Evolutionary conservation across 1,140 invertebrate species (phyloP).

Genomic region (Drosophila kurseongensis): DNA sequence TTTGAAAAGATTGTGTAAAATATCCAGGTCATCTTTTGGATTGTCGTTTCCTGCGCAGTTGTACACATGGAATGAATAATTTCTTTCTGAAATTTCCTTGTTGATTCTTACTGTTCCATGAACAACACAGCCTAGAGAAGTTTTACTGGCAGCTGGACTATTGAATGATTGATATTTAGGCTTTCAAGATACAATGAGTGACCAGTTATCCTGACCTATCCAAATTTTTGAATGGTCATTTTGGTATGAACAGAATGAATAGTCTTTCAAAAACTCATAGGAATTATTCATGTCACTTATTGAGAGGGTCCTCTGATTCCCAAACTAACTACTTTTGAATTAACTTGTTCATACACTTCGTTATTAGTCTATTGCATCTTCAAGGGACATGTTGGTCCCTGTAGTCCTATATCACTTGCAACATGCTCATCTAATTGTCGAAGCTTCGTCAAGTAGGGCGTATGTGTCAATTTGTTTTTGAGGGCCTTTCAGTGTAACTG

Average conservation of each 20-base stretch:
- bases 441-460: too few relatives aligned
- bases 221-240: slow-evolving; percentile 2
- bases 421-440: slow-evolving; percentile 15
- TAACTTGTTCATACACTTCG: slow-evolving; percentile 2
- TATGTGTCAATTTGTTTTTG: too few relatives aligned
- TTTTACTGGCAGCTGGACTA: slow-evolving; percentile 5
- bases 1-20: slow-evolving; percentile 4
- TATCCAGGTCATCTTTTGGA: neutral
- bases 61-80: slow-evolving; percentile 1
- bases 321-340: slow-evolving; percentile 23
- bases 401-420: slow-evolving; percentile 17
- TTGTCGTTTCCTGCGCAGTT: neutral
- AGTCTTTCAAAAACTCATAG: neutral
- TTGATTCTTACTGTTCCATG: neutral
- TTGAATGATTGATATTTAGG: slow-evolving; percentile 5
- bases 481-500: too few relatives aligned
- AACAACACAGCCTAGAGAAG: slow-evolving; percentile 4
- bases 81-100: neutral
- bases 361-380: slow-evolving; percentile 25
- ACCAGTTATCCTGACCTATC: slow-evolving; percentile 13
- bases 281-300: neutral
- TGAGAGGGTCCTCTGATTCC: slow-evolving; percentile 1
- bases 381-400: slow-evolving; percentile 10
- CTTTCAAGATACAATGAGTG: slow-evolving; percentile 1
- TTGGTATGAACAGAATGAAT: neutral